These are phyloP conservation scores for Piscicola geometra DNA, from an alignment of 2,888 invertebrate species.

Conservation along the genomic window DNA sequence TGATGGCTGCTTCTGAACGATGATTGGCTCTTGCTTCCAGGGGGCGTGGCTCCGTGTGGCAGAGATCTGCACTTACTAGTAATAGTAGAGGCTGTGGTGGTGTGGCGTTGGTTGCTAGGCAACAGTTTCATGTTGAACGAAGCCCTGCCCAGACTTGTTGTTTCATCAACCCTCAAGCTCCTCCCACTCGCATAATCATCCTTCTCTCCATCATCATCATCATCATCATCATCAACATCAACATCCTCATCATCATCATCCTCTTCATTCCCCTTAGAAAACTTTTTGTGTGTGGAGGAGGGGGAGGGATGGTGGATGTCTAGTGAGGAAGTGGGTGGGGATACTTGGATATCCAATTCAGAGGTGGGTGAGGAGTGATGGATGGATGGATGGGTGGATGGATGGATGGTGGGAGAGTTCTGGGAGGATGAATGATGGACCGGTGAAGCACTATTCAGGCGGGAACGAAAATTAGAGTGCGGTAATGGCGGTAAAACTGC, in stretches of 20 bases:
- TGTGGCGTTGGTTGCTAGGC: neutral
- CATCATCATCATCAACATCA: constrained; percentile 20
- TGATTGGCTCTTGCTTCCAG: constrained; percentile 12
- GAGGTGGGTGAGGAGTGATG: constrained; percentile 10
- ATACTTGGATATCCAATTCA: constrained; percentile 23
- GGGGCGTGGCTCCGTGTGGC: constrained; percentile 20
- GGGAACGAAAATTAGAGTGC: neutral
- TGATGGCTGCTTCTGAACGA: neutral
- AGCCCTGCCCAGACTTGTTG: neutral
- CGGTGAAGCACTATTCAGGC: neutral
- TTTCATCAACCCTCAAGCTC: neutral
- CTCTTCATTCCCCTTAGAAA: constrained; percentile 14
- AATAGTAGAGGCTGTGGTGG: neutral
- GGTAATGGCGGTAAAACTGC: constrained; percentile 10
- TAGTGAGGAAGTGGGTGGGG: neutral
- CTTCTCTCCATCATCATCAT: constrained; percentile 29
- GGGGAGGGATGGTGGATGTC: neutral
- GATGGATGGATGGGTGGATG: neutral
- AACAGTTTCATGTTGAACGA: neutral
- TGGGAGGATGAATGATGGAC: constrained; percentile 5
- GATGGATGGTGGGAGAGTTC: constrained; percentile 7
- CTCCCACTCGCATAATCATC: constrained; percentile 29
- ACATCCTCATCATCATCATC: constrained; percentile 25
- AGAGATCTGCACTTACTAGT: constrained; percentile 25
- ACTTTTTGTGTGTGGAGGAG: neutral